Evolutionary conservation across 2,888 invertebrate genomes (phyloP).

Genomic region (Cerceris rybyensis): DNA sequence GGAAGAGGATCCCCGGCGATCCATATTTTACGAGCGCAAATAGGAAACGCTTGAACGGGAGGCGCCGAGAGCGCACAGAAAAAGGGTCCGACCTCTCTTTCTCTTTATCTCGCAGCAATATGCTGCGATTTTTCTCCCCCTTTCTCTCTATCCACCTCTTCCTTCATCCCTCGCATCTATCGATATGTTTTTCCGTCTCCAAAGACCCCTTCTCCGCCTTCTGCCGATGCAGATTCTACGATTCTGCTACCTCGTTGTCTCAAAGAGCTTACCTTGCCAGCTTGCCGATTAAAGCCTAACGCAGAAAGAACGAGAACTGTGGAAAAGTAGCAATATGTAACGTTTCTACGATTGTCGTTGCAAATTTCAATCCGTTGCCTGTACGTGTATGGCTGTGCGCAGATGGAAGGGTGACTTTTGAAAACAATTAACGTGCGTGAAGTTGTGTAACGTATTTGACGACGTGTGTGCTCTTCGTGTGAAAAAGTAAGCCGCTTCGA

Average conservation of each 20-base stretch:
- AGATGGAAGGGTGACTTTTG: constrained; percentile 1
- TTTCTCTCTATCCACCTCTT: constrained; percentile 11
- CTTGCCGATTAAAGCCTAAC: constrained; percentile 1
- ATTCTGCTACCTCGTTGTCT: not conserved
- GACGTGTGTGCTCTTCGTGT: constrained; percentile 17
- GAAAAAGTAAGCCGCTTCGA: constrained; percentile 17
- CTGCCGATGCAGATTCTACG: not conserved
- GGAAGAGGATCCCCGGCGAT: constrained; percentile 45
- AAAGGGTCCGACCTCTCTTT: constrained; percentile 25
- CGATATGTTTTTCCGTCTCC: constrained; percentile 36
- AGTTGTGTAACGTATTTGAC: constrained; percentile 29
- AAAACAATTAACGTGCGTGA: constrained; percentile 46
- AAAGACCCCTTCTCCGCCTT: not conserved
- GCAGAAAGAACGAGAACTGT: constrained; percentile 13
- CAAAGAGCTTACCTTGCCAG: not conserved
- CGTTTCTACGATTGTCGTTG: constrained; percentile 21
- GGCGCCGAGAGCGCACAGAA: constrained; percentile 34
- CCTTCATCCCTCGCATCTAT: constrained; percentile 28
- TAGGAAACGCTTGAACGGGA: constrained; percentile 55
- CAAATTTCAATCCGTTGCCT: constrained; percentile 34
- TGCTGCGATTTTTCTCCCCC: constrained; percentile 50
- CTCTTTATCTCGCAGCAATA: constrained; percentile 50
- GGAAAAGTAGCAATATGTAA: not conserved
- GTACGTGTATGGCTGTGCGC: constrained; percentile 30
- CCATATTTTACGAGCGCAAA: constrained; percentile 61